These are phyloP conservation scores for Thamnophis sirtalis DNA, from an alignment of 2,113 vertebrate species.

Conservation along the genomic window DNA sequence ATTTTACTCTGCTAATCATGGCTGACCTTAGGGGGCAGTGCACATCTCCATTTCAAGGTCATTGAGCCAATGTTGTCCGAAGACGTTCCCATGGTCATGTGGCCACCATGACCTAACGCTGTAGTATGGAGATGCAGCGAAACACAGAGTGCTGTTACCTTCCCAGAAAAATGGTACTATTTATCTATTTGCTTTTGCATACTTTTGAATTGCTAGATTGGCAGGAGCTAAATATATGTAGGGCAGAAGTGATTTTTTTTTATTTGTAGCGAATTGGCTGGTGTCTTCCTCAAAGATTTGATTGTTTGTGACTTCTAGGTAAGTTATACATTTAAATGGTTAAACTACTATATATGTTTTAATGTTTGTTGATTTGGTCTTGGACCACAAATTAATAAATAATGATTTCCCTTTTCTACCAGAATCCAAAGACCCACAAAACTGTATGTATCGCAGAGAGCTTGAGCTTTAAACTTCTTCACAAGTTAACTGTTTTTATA, in stretches of 20 bases:
- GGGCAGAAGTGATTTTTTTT: not conserved
- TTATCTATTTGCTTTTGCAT: not conserved
- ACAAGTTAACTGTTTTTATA: not conserved
- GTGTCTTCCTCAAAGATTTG: not conserved
- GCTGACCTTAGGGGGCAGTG: too few species aligned
- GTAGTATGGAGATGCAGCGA: not conserved
- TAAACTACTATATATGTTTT: not conserved
- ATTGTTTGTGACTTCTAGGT: not conserved
- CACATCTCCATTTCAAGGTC: too few species aligned
- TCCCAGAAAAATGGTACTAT: not conserved
- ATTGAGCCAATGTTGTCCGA: not conserved
- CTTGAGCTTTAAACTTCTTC: not conserved
- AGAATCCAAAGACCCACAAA: not conserved
- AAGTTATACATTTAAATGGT: not conserved
- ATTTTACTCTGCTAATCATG: too few species aligned
- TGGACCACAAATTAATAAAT: not conserved
- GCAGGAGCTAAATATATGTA: not conserved
- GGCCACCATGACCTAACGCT: not conserved
- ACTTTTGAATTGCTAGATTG: not conserved
- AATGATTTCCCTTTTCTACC: not conserved
- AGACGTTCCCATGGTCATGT: not conserved
- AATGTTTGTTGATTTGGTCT: not conserved
- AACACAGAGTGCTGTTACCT: not conserved
- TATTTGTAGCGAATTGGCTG: not conserved
- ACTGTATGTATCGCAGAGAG: not conserved